These are phyloP conservation scores for Chaunax sp. DNA, from an alignment of 2,797 vertebrate species.

Conservation along the genomic window DNA sequence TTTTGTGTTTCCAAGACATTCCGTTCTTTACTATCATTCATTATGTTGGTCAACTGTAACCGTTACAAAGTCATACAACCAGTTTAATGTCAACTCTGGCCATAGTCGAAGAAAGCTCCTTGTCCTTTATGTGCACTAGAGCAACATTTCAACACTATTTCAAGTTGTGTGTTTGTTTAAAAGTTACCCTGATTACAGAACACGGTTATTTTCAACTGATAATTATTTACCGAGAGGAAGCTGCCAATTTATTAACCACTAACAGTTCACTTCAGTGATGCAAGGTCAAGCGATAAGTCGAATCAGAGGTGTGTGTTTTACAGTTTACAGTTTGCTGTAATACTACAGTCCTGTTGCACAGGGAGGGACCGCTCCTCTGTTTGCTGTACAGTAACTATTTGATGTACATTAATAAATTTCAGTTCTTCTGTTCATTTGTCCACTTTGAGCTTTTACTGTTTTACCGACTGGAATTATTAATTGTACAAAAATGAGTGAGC, in stretches of 20 bases:
- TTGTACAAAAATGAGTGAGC: too few species aligned
- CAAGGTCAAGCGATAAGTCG: too few species aligned
- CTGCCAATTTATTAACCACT: slow-evolving; percentile 64
- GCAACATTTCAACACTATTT: slow-evolving; percentile 71
- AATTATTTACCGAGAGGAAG: slow-evolving; percentile 52
- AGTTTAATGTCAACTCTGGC: slow-evolving; percentile 34
- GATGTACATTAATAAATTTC: slow-evolving; percentile 78
- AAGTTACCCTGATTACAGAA: slow-evolving; percentile 50
- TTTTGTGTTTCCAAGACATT: slow-evolving; percentile 52
- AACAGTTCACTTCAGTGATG: slow-evolving; percentile 30
- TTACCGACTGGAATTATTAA: background rate
- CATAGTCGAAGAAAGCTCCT: slow-evolving; percentile 34
- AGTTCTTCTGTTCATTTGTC: slow-evolving; percentile 58
- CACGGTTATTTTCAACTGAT: slow-evolving; percentile 54
- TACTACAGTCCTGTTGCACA: slow-evolving; percentile 41
- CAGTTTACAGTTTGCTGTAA: slow-evolving; percentile 41
- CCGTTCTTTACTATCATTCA: slow-evolving; percentile 25
- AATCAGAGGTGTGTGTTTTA: slow-evolving; percentile 66
- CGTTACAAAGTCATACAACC: slow-evolving; percentile 21
- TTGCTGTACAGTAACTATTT: slow-evolving; percentile 74
- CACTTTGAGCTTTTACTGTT: slow-evolving; percentile 25
- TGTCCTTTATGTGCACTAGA: slow-evolving; percentile 69
- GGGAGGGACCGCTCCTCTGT: slow-evolving; percentile 37
- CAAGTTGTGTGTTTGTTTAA: slow-evolving; percentile 47
- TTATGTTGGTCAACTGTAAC: slow-evolving; percentile 36